Percentiles rank a stretch among this genome's conserved stretches.
Conservation (phyloP, 2,797 vertebrate species). For the Sparidentex hasta region DNA sequence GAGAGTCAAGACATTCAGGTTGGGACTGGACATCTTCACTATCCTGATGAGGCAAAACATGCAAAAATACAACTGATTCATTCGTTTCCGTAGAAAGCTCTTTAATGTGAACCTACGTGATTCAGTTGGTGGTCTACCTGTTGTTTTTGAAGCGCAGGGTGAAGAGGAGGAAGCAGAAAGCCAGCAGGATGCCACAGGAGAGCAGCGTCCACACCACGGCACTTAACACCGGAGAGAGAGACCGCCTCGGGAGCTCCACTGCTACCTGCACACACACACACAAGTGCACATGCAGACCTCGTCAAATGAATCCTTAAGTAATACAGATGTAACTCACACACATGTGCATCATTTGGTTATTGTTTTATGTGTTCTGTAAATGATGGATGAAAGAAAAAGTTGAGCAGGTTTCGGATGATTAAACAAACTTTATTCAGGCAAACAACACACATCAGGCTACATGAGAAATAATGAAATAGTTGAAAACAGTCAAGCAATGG, state of each 20-base stretch:
- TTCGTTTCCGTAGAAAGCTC: neutral
- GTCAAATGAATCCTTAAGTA: constrained; percentile 16
- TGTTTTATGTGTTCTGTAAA: neutral
- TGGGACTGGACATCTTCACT: constrained; percentile 99
- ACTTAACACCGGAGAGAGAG: constrained; percentile 87
- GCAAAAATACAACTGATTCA: neutral
- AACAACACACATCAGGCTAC: constrained; percentile 19
- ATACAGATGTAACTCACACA: neutral
- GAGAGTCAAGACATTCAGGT: constrained; percentile 94
- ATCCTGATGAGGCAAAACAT: constrained; percentile 85
- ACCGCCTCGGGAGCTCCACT: constrained; percentile 65
- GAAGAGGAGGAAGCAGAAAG: constrained; percentile 92
- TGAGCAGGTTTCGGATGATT: neutral
- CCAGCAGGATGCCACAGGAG: constrained; percentile 91
- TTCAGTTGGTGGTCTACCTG: constrained; percentile 84
- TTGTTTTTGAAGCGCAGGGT: constrained; percentile 96
- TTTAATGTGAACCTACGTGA: neutral
- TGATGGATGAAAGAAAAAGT: neutral
- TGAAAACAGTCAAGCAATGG: neutral
- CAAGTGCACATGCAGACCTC: constrained; percentile 39
- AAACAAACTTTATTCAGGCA: constrained; percentile 64
- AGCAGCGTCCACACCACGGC: constrained; percentile 92
- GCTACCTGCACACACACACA: constrained; percentile 71
- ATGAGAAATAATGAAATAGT: fast-evolving
- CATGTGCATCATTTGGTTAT: neutral